Conservation (phyloP, 2,797 vertebrate genomes). For the Siniperca scherzeri region DNA sequence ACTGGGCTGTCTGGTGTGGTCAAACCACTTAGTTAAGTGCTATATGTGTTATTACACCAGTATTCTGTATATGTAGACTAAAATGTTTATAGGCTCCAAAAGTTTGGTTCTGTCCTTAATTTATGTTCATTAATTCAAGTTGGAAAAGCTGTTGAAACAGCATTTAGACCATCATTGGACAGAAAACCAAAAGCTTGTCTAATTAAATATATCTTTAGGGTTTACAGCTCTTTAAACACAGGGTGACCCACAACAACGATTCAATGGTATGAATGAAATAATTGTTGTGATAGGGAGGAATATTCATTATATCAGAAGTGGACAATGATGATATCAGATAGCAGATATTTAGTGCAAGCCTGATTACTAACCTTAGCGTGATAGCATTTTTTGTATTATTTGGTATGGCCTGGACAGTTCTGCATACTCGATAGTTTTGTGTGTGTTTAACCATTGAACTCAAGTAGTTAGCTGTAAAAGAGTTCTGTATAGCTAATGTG, state of each 20-base stretch:
- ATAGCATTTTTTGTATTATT: neutral
- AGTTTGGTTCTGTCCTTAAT: neutral
- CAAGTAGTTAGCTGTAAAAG: neutral
- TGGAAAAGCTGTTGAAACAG: neutral
- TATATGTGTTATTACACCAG: constrained; percentile 18
- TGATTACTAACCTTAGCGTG: neutral
- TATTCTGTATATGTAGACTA: neutral
- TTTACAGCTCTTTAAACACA: neutral
- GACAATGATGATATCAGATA: neutral
- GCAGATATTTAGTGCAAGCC: neutral
- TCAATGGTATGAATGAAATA: neutral
- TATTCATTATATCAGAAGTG: neutral
- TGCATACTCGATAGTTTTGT: neutral
- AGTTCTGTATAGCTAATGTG: neutral
- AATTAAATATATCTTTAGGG: neutral
- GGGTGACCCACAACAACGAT: neutral
- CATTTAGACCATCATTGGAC: neutral
- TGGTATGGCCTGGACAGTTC: neutral
- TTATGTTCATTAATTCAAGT: neutral
- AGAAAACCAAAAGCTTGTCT: neutral
- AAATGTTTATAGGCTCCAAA: neutral
- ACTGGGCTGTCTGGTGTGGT: constrained; percentile 5
- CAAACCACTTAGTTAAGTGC: constrained; percentile 28
- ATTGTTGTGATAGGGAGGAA: neutral
- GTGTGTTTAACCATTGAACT: neutral